These are phyloP conservation scores for Lepilemur septentrionalis DNA, from an alignment of 2,797 vertebrate genomes.

Conservation along the genomic window DNA sequence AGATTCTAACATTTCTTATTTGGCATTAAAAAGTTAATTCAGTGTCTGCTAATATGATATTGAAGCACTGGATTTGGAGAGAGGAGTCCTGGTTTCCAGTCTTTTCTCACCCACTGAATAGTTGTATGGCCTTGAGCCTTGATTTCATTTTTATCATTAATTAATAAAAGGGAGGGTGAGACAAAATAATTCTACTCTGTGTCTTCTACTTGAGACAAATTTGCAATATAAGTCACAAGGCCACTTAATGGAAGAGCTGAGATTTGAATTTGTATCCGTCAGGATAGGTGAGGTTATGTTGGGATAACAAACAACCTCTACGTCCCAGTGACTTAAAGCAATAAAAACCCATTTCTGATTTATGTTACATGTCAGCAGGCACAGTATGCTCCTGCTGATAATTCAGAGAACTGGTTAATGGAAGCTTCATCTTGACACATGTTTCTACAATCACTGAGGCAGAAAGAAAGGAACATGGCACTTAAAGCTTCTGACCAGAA, in stretches of 20 bases:
- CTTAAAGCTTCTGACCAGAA: neutral
- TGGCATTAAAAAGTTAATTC: neutral
- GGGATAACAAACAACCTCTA: neutral
- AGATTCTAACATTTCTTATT: conserved; percentile 9
- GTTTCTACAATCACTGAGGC: neutral
- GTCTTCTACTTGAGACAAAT: neutral
- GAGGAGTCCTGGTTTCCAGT: neutral
- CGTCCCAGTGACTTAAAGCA: neutral
- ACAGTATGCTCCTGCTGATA: neutral
- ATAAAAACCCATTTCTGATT: neutral
- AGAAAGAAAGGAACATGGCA: neutral
- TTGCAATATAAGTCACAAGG: neutral
- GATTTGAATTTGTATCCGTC: neutral
- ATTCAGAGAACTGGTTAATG: neutral
- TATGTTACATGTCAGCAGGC: neutral
- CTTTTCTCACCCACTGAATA: neutral
- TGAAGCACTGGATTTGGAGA: neutral
- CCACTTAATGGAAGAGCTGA: neutral
- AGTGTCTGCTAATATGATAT: neutral
- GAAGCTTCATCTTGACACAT: neutral
- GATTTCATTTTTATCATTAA: neutral
- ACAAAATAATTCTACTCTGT: neutral
- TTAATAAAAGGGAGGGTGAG: neutral
- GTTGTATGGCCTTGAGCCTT: neutral
- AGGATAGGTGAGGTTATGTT: neutral